A percentile compares a stretch with the other conserved stretches of the same genome.
Evolutionary conservation across 2,113 vertebrate species (phyloP).

Genomic region (Psettodes erumei): DNA sequence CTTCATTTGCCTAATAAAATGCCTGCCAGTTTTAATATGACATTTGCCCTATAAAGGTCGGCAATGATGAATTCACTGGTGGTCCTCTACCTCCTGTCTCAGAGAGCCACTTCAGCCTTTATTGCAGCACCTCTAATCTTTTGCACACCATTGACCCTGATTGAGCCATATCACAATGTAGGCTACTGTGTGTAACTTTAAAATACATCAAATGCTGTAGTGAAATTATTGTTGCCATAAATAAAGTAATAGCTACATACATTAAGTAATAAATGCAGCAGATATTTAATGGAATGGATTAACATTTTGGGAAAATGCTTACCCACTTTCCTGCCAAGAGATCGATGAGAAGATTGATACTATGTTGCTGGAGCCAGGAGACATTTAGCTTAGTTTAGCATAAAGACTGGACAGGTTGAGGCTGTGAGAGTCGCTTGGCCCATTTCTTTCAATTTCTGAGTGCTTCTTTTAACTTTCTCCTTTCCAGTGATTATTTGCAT

Average conservation of each 20-base stretch:
- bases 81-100: constrained; percentile 39
- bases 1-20: constrained; percentile 42
- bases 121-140: background rate
- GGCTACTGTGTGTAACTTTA: background rate
- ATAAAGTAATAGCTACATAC: no score
- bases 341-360: background rate
- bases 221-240: background rate
- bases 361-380: background rate
- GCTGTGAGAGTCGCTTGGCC: background rate
- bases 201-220: background rate
- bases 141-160: background rate
- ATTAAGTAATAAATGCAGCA: background rate
- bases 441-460: background rate
- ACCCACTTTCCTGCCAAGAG: background rate
- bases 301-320: background rate
- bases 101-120: background rate
- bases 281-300: background rate
- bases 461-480: background rate
- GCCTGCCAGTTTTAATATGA: constrained; percentile 44
- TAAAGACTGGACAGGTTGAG: background rate
- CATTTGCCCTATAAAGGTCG: constrained; percentile 61
- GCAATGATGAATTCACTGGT: constrained; percentile 54
- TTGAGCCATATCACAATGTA: background rate
- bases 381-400: background rate
- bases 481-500: background rate